A percentile compares a stretch with the other conserved stretches of the same genome.
These are phyloP conservation scores for Bambusicola thoracicus DNA, from an alignment of 2,113 vertebrate species.

Conservation along the genomic window DNA sequence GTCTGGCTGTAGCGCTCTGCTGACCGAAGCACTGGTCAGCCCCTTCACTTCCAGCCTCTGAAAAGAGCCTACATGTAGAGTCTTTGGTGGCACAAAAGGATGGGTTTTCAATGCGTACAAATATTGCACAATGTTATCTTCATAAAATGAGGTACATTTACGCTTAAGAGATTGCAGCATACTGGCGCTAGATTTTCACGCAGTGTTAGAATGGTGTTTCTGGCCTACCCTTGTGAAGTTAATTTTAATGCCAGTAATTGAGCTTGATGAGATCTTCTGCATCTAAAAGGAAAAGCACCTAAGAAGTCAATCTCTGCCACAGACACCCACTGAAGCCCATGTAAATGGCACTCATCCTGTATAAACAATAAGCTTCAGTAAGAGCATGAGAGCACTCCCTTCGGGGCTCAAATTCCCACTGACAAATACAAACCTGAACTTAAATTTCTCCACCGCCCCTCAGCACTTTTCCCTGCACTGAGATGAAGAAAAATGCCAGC, in stretches of 20 bases:
- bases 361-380: background rate
- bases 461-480: background rate
- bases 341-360: background rate
- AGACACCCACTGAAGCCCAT: background rate
- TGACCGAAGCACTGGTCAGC: background rate
- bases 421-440: background rate
- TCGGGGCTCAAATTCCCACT: background rate
- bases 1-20: background rate
- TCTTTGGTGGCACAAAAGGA: background rate
- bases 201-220: background rate
- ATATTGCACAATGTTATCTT: background rate
- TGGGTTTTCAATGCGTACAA: background rate
- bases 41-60: background rate
- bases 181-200: background rate
- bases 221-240: background rate
- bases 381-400: background rate
- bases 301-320: background rate
- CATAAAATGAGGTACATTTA: background rate
- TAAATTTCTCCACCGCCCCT: background rate
- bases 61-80: background rate
- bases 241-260: background rate
- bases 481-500: background rate
- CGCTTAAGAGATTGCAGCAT: background rate
- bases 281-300: background rate
- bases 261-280: background rate